Evolutionary conservation across 2,888 invertebrate genomes (phyloP).

Genomic region (Drosophila anomalipes): DNA sequence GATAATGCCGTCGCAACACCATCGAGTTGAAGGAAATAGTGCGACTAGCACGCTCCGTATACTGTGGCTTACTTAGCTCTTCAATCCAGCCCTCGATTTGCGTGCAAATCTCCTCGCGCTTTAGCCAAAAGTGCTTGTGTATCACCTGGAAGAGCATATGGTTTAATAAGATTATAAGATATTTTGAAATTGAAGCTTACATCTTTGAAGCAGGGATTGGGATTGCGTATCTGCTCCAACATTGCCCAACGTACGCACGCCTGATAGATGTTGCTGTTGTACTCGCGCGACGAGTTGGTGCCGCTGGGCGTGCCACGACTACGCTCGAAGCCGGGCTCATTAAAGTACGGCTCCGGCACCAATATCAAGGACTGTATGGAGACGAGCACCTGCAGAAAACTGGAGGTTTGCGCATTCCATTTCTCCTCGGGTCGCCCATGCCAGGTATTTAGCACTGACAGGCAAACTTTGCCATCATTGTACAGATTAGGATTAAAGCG

Average conservation of each 20-base stretch:
- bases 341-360: constrained; percentile 97
- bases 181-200: constrained; percentile 85
- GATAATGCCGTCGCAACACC: constrained; percentile 92
- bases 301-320: constrained; percentile 95
- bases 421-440: constrained; percentile 98
- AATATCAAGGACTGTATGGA: constrained; percentile 96
- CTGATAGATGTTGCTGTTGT: constrained; percentile 97
- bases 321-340: constrained; percentile 97
- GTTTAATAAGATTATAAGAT: background rate
- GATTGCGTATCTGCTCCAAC: constrained; percentile 96
- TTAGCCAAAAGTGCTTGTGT: constrained; percentile 97
- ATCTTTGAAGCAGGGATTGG: constrained; percentile 96
- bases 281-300: constrained; percentile 95
- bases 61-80: constrained; percentile 92
- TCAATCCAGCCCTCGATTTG: constrained; percentile 96
- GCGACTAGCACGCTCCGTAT: constrained; percentile 91
- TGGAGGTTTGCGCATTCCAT: constrained; percentile 98
- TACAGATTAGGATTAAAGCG: constrained; percentile 97
- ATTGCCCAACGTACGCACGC: constrained; percentile 98
- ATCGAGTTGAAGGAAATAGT: constrained; percentile 92
- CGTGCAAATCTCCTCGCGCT: constrained; percentile 94
- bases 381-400: constrained; percentile 95
- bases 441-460: constrained; percentile 98
- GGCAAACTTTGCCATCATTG: constrained; percentile 97
- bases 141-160: constrained; percentile 88